phyloP scores from a whole-genome alignment of 2,113 vertebrate species.

The Chunga burmeisteri region DNA sequence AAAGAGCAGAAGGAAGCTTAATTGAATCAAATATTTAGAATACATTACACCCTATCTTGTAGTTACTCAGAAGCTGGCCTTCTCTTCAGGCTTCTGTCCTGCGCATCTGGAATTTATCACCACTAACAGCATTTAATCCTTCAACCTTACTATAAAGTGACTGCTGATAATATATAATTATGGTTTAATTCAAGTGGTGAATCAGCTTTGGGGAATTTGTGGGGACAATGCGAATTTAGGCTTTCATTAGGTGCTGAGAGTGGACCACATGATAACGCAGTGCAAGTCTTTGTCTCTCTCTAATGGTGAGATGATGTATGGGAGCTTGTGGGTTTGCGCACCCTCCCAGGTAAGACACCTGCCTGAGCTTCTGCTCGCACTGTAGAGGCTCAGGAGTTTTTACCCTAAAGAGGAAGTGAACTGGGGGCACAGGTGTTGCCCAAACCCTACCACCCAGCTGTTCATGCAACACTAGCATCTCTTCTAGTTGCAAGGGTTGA shows the following conservation, averaged over 20 bases:
- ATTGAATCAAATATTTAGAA: slow-evolving; percentile 69
- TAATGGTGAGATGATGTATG: neutral
- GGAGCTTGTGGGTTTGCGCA: neutral
- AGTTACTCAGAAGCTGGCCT: slow-evolving; percentile 33
- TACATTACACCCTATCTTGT: slow-evolving; percentile 39
- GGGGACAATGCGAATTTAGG: neutral
- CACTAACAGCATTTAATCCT: slow-evolving; percentile 41
- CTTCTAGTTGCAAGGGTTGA: neutral
- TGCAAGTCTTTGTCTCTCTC: neutral
- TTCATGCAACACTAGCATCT: neutral
- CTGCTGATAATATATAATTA: slow-evolving; percentile 54
- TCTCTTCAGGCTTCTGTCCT: slow-evolving; percentile 45
- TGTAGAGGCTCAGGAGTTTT: neutral
- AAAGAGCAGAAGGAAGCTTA: slow-evolving; percentile 70
- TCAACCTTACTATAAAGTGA: slow-evolving; percentile 30
- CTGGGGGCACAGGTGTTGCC: neutral
- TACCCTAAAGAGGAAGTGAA: neutral
- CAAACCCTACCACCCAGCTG: neutral
- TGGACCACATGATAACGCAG: neutral
- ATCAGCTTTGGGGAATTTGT: slow-evolving; percentile 7
- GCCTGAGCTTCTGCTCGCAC: neutral
- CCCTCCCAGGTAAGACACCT: neutral
- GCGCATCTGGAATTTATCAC: slow-evolving; percentile 54
- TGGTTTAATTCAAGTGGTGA: slow-evolving; percentile 26
- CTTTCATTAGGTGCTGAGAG: neutral